These are phyloP conservation scores for Catocala nupta DNA, from an alignment of 2,888 invertebrate genomes.

Conservation along the genomic window DNA sequence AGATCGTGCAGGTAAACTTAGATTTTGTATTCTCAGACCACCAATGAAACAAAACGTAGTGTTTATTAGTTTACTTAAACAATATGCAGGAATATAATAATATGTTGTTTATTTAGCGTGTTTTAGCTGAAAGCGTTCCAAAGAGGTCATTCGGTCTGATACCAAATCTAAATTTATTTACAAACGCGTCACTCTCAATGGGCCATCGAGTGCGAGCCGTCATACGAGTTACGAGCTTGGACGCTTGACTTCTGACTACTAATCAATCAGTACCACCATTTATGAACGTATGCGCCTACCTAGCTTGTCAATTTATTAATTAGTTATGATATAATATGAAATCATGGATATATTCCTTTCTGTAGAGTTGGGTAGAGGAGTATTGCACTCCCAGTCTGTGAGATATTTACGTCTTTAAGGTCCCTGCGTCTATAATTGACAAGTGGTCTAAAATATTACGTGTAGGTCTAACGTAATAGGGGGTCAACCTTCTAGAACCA, in stretches of 20 bases:
- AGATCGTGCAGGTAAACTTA: too few species aligned
- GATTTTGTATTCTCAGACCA: too few species aligned
- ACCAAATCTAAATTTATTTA: conserved; percentile 38
- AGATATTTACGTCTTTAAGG: too few species aligned
- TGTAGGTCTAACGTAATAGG: too few species aligned
- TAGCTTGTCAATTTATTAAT: neutral
- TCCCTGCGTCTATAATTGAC: too few species aligned
- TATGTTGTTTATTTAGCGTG: conserved; percentile 11
- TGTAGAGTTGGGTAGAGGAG: too few species aligned
- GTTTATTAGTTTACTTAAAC: neutral
- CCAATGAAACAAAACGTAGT: too few species aligned
- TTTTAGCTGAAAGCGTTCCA: conserved; percentile 24
- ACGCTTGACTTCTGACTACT: conserved; percentile 22
- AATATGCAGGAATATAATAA: conserved; percentile 3
- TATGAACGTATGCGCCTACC: conserved; percentile 10
- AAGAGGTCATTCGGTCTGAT: conserved; percentile 39
- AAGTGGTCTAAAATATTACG: too few species aligned
- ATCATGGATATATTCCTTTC: too few species aligned
- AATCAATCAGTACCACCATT: conserved; percentile 18
- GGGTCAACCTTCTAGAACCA: too few species aligned
- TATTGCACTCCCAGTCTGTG: too few species aligned
- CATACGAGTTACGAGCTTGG: conserved; percentile 30
- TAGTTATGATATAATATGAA: too few species aligned
- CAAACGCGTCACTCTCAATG: conserved; percentile 26
- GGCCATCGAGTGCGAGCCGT: conserved; percentile 15